Conservation (phyloP, 2,888 invertebrate species). For the Diplazon laetatorius region DNA sequence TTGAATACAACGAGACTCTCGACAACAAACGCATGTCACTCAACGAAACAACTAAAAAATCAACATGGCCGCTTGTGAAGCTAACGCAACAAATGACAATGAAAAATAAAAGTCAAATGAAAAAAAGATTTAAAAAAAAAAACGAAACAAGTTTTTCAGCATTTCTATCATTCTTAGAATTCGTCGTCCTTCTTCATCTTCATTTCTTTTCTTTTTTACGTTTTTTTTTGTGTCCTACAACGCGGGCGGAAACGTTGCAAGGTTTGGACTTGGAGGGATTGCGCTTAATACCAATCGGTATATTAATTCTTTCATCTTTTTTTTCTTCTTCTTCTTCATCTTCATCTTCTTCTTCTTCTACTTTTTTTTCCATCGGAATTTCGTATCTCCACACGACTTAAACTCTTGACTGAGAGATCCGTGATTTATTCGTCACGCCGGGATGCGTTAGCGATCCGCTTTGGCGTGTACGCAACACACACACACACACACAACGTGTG, state of each 20-base stretch:
- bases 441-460: conserved; percentile 27
- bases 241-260: conserved; percentile 63
- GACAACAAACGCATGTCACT: conserved; percentile 60
- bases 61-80: conserved; percentile 73
- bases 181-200: conserved; percentile 39
- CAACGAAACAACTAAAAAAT: conserved; percentile 67
- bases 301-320: conserved; percentile 59
- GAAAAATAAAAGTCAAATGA: conserved; percentile 19
- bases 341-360: too few species aligned
- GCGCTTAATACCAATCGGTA: conserved; percentile 63
- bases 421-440: conserved; percentile 45
- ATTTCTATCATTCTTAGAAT: conserved; percentile 38
- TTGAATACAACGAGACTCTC: conserved; percentile 73
- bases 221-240: conserved; percentile 55
- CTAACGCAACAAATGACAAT: conserved; percentile 60
- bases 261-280: conserved; percentile 63
- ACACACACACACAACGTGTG: conserved; percentile 15
- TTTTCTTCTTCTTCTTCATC: too few species aligned
- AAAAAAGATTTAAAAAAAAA: conserved; percentile 15
- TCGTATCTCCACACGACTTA: conserved; percentile 44
- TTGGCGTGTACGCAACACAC: conserved; percentile 23
- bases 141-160: conserved; percentile 27
- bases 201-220: too few species aligned
- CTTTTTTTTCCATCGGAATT: conserved; percentile 45
- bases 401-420: conserved; percentile 33